Conservation (phyloP, 64 coral and sea anemone species). For the Dendronephthya gigantea region DNA sequence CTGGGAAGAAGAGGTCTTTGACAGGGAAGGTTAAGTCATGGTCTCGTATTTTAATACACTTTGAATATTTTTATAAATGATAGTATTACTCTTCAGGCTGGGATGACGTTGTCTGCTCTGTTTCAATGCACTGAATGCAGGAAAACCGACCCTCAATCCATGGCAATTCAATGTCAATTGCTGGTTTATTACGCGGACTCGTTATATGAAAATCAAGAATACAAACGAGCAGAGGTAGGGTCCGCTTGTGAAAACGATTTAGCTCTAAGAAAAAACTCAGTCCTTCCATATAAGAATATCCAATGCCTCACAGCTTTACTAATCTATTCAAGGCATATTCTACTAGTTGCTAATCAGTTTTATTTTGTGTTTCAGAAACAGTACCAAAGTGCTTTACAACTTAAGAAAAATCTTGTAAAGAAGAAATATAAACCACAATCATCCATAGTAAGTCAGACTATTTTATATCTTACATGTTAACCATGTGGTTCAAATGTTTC, state of each 20-base stretch:
- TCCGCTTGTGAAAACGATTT: neutral
- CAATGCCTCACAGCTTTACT: too few species aligned
- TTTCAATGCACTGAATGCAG: neutral
- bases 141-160: neutral
- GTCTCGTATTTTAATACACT: neutral
- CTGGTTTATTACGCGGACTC: conserved; percentile 77
- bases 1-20: too few species aligned
- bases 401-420: neutral
- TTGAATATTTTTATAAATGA: neutral
- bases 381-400: neutral
- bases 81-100: neutral
- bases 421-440: neutral
- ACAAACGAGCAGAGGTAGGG: conserved; percentile 66
- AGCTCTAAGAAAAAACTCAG: neutral
- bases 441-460: neutral
- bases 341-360: neutral
- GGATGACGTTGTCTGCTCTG: neutral
- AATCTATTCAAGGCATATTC: neutral
- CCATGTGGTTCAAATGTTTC: neutral
- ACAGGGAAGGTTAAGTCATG: too few species aligned
- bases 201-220: conserved; percentile 85
- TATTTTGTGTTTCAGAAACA: too few species aligned
- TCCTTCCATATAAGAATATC: neutral
- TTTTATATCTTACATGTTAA: neutral
- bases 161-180: conserved; percentile 59